phyloP scores from a whole-genome alignment of 2,888 invertebrate species.

The Stenodema calcarata region DNA sequence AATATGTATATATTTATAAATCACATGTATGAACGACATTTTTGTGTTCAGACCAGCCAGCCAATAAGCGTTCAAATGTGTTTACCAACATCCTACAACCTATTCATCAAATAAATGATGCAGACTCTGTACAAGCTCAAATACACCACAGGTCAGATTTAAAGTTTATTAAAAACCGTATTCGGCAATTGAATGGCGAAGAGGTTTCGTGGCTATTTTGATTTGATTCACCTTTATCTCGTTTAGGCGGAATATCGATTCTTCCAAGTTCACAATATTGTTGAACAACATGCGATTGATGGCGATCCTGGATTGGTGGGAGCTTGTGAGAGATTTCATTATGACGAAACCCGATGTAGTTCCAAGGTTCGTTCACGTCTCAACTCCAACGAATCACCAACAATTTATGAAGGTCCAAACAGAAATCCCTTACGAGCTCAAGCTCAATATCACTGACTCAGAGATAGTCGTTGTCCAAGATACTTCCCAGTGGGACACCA shows the following conservation, averaged over 20 bases:
- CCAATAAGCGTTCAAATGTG: conserved; percentile 79
- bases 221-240: not conserved
- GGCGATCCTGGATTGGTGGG: conserved; percentile 93
- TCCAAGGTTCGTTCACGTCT: conserved; percentile 54
- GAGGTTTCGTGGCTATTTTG: too few relatives aligned
- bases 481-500: conserved; percentile 84
- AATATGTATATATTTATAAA: too few relatives aligned
- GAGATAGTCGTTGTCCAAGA: conserved; percentile 95
- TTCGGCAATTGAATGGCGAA: too few relatives aligned
- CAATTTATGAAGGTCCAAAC: not conserved
- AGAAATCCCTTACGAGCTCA: conserved; percentile 74
- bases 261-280: conserved; percentile 82
- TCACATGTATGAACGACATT: not conserved
- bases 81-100: conserved; percentile 89
- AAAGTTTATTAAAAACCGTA: not conserved
- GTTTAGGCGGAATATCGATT: conserved; percentile 69
- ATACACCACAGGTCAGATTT: conserved; percentile 68
- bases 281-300: conserved; percentile 94
- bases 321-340: conserved; percentile 81
- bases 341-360: conserved; percentile 64
- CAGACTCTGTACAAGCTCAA: conserved; percentile 75
- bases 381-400: conserved; percentile 1
- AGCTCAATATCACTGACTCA: conserved; percentile 92
- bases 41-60: conserved; percentile 64
- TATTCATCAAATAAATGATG: conserved; percentile 64